Base-by-base conservation (phyloP, 2,888 invertebrate genomes). In the Drosophila mimetica region DNA sequence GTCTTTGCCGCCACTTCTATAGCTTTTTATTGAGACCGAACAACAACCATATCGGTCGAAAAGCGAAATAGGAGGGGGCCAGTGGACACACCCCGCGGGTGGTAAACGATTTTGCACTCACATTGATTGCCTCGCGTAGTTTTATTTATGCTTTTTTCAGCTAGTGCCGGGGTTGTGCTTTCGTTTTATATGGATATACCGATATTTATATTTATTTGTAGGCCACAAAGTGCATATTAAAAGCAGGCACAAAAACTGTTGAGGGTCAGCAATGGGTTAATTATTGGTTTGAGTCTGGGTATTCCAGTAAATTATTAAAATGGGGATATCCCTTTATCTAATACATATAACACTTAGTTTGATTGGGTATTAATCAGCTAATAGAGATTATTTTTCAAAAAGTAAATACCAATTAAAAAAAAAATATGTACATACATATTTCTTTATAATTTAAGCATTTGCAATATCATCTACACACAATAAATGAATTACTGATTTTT, bases 91-190 rank as follows among this genome's bases (percentile, higher is more conserved):
- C 70, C 80, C 80, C 74, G 83, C 79, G 81, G 81, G 83, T 77
- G 86, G 81, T 85, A 82, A 81, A 85, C 86, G 79, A 75, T 82
- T 71, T 86, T 79, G 81, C 86, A 82, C 81, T 82, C 81, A 83
- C 81, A 82, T 82, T 82, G 81, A 82, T 82, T 82, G 86, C 77
- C 79, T 70, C 71, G 65, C 86, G 77, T 83, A 82, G 83, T 82
- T 82, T 82, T 82, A 82, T 82, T 82, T 82, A 82, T 86, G 81
- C 80, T 77, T 77, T 70, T 51, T 52, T 55, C 46, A 46, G 59
- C 59, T 59, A 59, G 44, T 61, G 59, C 22, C 42, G 57, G 34
- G 20, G 37, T 16, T 30, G 44, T 39, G 42, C 51, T 64, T 44
- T 58, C 36, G 25, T 47, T 58, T 53, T 66, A 37, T 51, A 57